These are phyloP conservation scores for Ptychochromis oligacanthus DNA, from an alignment of 2,113 vertebrate species.

Conservation along the genomic window DNA sequence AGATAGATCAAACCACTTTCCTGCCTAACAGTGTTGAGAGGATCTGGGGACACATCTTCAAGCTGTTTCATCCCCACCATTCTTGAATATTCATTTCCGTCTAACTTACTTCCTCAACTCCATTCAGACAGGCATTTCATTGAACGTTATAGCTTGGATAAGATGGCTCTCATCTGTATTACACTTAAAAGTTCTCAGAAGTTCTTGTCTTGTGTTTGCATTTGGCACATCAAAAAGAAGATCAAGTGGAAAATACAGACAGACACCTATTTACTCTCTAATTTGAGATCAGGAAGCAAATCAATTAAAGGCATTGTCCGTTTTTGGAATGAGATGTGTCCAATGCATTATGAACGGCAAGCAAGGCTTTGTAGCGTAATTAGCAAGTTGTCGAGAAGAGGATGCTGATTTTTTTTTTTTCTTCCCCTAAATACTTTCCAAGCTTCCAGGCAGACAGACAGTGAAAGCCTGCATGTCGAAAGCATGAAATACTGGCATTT, in stretches of 20 bases:
- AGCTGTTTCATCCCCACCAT: conserved; percentile 14
- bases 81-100: conserved; percentile 51
- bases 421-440: conserved; percentile 33
- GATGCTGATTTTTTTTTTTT: conserved; percentile 20
- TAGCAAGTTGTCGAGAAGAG: conserved; percentile 59
- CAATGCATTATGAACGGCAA: conserved; percentile 45
- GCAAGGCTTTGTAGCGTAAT: conserved; percentile 53
- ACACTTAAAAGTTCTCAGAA: conserved; percentile 14
- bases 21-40: conserved; percentile 16
- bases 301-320: conserved; percentile 48
- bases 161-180: neutral
- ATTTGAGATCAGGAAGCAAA: conserved; percentile 53
- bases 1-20: conserved; percentile 32
- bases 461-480: conserved; percentile 66
- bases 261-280: conserved; percentile 25
- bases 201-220: neutral
- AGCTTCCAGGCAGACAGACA: conserved; percentile 44
- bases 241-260: conserved; percentile 45
- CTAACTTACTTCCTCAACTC: conserved; percentile 19
- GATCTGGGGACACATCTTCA: conserved; percentile 25
- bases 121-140: conserved; percentile 26
- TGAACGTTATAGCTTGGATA: conserved; percentile 17
- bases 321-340: conserved; percentile 52
- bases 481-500: conserved; percentile 71
- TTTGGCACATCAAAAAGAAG: conserved; percentile 25